Evolutionary conservation across 2,888 invertebrate species (phyloP).

Genomic region (Argynnis bischoffii): DNA sequence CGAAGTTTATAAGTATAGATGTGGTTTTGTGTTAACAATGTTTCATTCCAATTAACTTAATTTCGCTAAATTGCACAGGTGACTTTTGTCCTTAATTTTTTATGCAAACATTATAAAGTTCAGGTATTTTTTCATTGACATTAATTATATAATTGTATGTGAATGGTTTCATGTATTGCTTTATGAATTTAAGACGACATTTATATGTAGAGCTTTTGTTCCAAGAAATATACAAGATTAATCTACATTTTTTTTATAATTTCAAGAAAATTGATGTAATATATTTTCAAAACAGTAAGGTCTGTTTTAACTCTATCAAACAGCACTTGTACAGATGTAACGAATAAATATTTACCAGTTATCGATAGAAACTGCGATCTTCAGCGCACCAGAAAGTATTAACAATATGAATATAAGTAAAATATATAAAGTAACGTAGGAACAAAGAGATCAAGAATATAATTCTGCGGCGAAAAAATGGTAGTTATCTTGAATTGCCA

Average conservation of each 20-base stretch:
- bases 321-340: too few species aligned
- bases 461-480: conserved; percentile 7
- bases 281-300: too few species aligned
- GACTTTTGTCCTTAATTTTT: conserved; percentile 39
- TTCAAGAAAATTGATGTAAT: too few species aligned
- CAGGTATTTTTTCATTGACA: conserved; percentile 39
- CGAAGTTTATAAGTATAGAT: conserved; percentile 4
- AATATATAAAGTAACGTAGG: background rate
- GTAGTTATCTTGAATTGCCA: conserved; percentile 16
- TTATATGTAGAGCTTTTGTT: conserved; percentile 6
- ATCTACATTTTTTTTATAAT: too few species aligned
- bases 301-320: too few species aligned
- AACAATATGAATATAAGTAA: conserved; percentile 8
- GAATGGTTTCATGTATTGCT: conserved; percentile 21
- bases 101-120: conserved; percentile 39
- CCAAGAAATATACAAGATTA: too few species aligned
- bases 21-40: conserved; percentile 25
- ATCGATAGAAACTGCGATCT: too few species aligned
- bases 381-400: background rate
- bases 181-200: conserved; percentile 16
- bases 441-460: conserved; percentile 1
- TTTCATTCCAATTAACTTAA: conserved; percentile 36
- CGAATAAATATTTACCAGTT: too few species aligned
- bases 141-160: conserved; percentile 32
- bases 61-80: conserved; percentile 36